Conservation (phyloP, 2,113 vertebrate genomes). For the Bucco capensis region DNA sequence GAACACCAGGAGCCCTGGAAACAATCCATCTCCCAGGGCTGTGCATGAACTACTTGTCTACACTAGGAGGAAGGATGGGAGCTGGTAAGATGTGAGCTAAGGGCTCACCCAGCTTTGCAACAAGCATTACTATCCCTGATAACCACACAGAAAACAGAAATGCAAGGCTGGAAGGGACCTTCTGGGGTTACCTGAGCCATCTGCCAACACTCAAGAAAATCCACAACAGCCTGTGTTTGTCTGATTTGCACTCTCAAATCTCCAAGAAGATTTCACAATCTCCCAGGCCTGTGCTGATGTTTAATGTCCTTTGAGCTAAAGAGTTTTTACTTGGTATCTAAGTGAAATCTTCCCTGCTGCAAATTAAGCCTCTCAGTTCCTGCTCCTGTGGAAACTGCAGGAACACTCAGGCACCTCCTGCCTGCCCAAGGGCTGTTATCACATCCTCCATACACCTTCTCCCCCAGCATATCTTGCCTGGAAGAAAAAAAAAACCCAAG, state of each 20-base stretch:
- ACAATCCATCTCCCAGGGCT: not conserved
- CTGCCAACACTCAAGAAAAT: not conserved
- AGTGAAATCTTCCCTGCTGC: not conserved
- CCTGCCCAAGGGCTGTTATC: not conserved
- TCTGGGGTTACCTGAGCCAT: not conserved
- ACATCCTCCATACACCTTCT: not conserved
- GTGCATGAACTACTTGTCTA: not conserved
- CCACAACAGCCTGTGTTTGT: not conserved
- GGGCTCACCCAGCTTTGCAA: not conserved
- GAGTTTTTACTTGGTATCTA: not conserved
- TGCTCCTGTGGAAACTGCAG: not conserved
- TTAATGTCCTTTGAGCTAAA: not conserved
- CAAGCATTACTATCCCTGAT: not conserved
- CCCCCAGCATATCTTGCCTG: not conserved
- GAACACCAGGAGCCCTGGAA: not conserved
- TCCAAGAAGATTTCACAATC: not conserved
- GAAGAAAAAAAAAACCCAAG: not conserved
- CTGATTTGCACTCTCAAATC: not conserved
- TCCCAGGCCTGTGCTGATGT: not conserved
- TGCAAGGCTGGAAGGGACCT: not conserved
- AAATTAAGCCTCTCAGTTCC: conserved; percentile 1
- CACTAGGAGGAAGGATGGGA: not conserved
- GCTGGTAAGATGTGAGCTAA: not conserved
- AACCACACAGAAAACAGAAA: not conserved
- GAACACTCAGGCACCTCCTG: not conserved